Evolutionary conservation across 2,113 vertebrate species (phyloP).

Genomic region (Lota lota): DNA sequence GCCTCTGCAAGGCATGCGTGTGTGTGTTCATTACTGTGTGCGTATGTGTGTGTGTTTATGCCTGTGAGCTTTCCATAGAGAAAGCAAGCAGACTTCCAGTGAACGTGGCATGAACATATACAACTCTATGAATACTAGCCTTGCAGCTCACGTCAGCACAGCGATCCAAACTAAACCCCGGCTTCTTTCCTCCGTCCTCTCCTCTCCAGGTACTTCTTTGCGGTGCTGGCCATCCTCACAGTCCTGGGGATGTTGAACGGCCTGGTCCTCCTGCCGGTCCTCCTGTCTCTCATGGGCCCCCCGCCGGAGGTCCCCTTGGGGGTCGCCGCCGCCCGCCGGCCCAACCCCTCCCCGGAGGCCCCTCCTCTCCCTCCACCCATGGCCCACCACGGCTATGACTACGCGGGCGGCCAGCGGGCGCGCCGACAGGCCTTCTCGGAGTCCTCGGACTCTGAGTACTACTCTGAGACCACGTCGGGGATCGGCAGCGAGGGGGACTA

Average conservation of each 20-base stretch:
- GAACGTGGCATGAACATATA: too few species aligned
- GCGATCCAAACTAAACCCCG: too few species aligned
- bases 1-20: conserved; percentile 28
- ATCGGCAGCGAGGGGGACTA: conserved; percentile 69
- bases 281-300: conserved; percentile 91
- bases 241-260: conserved; percentile 92
- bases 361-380: conserved; percentile 66
- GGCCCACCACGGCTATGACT: conserved; percentile 74
- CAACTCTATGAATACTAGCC: too few species aligned
- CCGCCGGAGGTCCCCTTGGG: conserved; percentile 81
- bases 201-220: conserved; percentile 88
- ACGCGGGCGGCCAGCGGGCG: conserved; percentile 41
- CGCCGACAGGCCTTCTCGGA: conserved; percentile 74
- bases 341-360: conserved; percentile 66
- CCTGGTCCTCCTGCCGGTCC: conserved; percentile 89
- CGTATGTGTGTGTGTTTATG: conserved; percentile 1
- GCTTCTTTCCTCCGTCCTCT: not conserved
- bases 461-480: conserved; percentile 78
- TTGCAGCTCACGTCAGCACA: too few species aligned
- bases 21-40: conserved; percentile 9
- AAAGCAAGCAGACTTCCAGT: not conserved
- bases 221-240: conserved; percentile 89
- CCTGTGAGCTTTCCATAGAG: not conserved
- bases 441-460: conserved; percentile 78
- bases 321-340: conserved; percentile 58